Conservation (phyloP, 2,113 vertebrate genomes). For the Rousettus leschenaultii region DNA sequence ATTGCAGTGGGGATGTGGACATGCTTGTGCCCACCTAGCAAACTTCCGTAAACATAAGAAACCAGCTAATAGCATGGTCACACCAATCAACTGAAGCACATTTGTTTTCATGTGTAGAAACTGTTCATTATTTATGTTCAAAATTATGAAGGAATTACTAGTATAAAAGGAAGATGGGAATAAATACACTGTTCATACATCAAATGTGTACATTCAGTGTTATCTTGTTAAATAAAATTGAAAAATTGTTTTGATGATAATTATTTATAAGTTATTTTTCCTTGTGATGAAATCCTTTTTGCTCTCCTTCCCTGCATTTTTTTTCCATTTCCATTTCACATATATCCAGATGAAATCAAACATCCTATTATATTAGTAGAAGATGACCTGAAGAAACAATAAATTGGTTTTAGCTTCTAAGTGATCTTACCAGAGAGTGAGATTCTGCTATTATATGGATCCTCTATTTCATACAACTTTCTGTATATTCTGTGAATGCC, state of each 20-base stretch:
- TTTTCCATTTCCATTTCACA: not conserved
- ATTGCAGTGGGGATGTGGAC: rapidly evolving
- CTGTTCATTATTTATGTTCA: not conserved
- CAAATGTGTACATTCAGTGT: conserved; percentile 31
- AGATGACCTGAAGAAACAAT: not conserved
- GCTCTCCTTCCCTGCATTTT: rapidly evolving
- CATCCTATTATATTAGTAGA: not conserved
- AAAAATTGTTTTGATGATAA: conserved; percentile 61
- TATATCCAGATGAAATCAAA: not conserved
- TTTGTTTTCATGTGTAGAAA: not conserved
- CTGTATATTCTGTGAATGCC: not conserved
- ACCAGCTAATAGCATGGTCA: not conserved
- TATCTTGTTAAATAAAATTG: conserved; percentile 64
- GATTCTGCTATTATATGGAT: not conserved
- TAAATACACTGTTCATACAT: conserved; percentile 20
- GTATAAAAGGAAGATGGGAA: not conserved
- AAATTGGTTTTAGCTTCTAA: not conserved
- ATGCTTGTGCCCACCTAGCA: rapidly evolving
- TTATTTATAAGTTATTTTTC: conserved; percentile 35
- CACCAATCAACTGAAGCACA: rapidly evolving
- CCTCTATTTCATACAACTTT: not conserved
- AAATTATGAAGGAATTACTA: not conserved
- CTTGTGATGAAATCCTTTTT: not conserved
- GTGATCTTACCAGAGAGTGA: not conserved
- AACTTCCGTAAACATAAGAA: not conserved